These are phyloP conservation scores for Pammene fasciana DNA, from an alignment of 2,888 invertebrate genomes.

Conservation along the genomic window DNA sequence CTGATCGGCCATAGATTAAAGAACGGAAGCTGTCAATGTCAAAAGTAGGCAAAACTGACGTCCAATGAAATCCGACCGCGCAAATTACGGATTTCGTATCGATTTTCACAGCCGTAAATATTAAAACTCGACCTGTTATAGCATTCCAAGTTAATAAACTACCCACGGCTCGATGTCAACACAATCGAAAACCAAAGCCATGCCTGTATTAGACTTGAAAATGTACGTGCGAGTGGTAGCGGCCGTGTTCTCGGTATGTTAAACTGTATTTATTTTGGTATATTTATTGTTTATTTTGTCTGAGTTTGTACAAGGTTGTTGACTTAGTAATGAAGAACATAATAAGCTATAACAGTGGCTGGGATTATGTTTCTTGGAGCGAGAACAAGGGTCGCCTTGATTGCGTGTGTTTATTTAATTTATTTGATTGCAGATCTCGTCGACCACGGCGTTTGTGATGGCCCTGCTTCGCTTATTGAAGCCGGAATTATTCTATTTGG, in stretches of 20 bases:
- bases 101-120: slow-evolving; percentile 41
- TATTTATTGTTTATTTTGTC: slow-evolving; percentile 31
- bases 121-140: slow-evolving; percentile 35
- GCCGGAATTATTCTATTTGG: slow-evolving; percentile 67
- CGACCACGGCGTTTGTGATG: slow-evolving; percentile 72
- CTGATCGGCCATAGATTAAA: neutral
- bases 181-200: slow-evolving; percentile 63
- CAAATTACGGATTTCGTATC: slow-evolving; percentile 41
- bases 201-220: slow-evolving; percentile 72
- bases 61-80: slow-evolving; percentile 40
- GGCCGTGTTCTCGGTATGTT: slow-evolving; percentile 74
- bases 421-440: slow-evolving; percentile 65
- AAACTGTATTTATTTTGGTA: slow-evolving; percentile 18
- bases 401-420: slow-evolving; percentile 35
- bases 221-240: slow-evolving; percentile 73
- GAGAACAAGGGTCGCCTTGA: slow-evolving; percentile 20
- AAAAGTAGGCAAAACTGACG: slow-evolving; percentile 37
- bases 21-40: slow-evolving; percentile 26
- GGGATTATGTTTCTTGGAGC: slow-evolving; percentile 7
- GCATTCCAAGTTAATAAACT: slow-evolving; percentile 30
- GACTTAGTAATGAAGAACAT: slow-evolving; percentile 27
- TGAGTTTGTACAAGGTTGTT: slow-evolving; percentile 30
- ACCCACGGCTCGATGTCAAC: slow-evolving; percentile 62
- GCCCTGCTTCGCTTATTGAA: slow-evolving; percentile 66
- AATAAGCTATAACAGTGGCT: slow-evolving; percentile 10